A percentile compares a stretch with the other conserved stretches of the same genome.
phyloP scores from a whole-genome alignment of 2,113 vertebrate species.

The Trachemys scripta region DNA sequence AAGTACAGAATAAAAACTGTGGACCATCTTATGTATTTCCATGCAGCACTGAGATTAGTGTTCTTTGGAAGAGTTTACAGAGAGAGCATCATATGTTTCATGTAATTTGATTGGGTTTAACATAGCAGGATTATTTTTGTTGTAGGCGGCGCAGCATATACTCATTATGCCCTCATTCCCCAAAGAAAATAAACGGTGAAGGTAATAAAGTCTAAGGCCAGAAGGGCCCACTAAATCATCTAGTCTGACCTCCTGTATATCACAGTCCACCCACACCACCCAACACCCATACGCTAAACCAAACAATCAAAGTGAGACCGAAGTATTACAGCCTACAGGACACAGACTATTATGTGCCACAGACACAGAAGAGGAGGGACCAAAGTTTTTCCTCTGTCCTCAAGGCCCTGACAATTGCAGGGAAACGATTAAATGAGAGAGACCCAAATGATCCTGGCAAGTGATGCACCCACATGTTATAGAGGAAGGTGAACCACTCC shows the following conservation, averaged over 20 bases:
- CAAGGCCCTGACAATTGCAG: neutral
- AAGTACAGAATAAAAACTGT: neutral
- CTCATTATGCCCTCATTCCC: neutral
- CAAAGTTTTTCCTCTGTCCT: neutral
- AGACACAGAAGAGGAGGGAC: neutral
- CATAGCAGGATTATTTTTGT: neutral
- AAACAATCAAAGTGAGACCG: neutral
- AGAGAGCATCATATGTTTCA: neutral
- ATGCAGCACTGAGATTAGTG: neutral
- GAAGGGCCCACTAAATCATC: neutral
- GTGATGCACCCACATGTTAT: neutral
- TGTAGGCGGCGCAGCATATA: neutral
- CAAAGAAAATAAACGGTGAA: neutral
- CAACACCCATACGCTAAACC: neutral
- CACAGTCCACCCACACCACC: neutral
- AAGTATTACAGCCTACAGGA: neutral
- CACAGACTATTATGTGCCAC: neutral
- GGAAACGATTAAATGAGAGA: neutral
- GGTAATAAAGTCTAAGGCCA: neutral
- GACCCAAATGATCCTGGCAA: neutral
- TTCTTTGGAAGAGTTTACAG: neutral
- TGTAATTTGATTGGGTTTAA: neutral
- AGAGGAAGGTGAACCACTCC: neutral
- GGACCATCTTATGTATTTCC: neutral
- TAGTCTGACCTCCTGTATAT: neutral